Conservation (phyloP, 2,113 vertebrate species). For the Dinomys branickii region DNA sequence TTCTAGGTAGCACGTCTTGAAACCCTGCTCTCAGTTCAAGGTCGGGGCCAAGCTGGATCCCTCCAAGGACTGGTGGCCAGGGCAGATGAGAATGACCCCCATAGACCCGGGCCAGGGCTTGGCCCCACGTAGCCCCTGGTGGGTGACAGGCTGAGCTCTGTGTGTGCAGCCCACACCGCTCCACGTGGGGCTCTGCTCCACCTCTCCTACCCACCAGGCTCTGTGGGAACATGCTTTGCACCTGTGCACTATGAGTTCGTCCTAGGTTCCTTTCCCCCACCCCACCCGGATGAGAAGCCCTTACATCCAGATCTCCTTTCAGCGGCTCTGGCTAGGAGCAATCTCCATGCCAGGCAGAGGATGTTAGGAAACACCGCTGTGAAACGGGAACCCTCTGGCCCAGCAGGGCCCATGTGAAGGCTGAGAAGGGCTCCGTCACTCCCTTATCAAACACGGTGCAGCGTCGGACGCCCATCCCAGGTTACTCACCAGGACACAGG, state of each 20-base stretch:
- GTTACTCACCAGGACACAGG: neutral
- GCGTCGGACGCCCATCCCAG: neutral
- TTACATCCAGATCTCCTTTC: slow-evolving; percentile 70
- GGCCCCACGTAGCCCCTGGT: neutral
- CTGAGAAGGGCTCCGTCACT: neutral
- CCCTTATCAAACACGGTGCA: neutral
- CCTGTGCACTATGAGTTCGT: neutral
- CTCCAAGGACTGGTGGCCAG: neutral
- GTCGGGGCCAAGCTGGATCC: neutral
- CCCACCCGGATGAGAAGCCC: neutral
- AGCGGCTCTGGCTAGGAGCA: neutral
- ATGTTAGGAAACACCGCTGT: slow-evolving; percentile 8
- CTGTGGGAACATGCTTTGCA: neutral
- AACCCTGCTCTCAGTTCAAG: slow-evolving; percentile 8
- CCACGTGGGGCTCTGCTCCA: neutral
- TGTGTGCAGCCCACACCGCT: too few relatives aligned
- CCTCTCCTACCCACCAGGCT: neutral
- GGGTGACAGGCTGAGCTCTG: neutral
- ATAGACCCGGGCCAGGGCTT: neutral
- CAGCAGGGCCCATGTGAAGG: accelerated
- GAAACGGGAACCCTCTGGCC: neutral
- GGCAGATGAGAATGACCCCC: neutral
- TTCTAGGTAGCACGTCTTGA: neutral
- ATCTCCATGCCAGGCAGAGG: slow-evolving; percentile 47
- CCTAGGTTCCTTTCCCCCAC: neutral